Evolutionary conservation across 2,888 invertebrate genomes (phyloP).

Genomic region (Dynastes hyllus): DNA sequence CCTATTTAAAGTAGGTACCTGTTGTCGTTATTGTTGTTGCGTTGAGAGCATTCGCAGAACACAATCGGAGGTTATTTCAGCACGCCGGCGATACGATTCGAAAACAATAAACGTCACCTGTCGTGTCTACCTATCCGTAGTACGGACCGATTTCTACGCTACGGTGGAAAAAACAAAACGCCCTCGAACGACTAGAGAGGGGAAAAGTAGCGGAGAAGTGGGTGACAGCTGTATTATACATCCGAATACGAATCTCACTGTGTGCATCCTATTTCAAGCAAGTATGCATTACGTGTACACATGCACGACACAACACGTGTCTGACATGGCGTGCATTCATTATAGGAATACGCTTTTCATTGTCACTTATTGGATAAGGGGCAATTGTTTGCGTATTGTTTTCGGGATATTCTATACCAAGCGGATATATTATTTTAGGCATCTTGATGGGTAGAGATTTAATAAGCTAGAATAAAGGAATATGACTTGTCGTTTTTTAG

Average conservation of each 20-base stretch:
- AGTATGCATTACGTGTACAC: background rate
- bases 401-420: background rate
- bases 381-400: conserved; percentile 7
- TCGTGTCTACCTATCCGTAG: conserved; percentile 23
- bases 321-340: conserved; percentile 12
- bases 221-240: conserved; percentile 18
- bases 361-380: conserved; percentile 6
- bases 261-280: conserved; percentile 10
- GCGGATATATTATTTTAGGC: background rate
- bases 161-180: background rate
- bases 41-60: background rate
- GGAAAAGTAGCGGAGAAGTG: conserved; percentile 4
- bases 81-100: conserved; percentile 19
- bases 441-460: background rate
- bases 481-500: too few relatives aligned
- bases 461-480: too few relatives aligned
- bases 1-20: conserved; percentile 10
- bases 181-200: background rate
- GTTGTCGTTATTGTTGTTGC: background rate
- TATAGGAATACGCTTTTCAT: background rate
- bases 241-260: conserved; percentile 4
- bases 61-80: conserved; percentile 25
- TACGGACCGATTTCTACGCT: conserved; percentile 21
- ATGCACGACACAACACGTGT: background rate
- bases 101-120: conserved; percentile 44